Evolutionary conservation across 2,113 vertebrate genomes (phyloP).

Genomic region (Bos javanicus): DNA sequence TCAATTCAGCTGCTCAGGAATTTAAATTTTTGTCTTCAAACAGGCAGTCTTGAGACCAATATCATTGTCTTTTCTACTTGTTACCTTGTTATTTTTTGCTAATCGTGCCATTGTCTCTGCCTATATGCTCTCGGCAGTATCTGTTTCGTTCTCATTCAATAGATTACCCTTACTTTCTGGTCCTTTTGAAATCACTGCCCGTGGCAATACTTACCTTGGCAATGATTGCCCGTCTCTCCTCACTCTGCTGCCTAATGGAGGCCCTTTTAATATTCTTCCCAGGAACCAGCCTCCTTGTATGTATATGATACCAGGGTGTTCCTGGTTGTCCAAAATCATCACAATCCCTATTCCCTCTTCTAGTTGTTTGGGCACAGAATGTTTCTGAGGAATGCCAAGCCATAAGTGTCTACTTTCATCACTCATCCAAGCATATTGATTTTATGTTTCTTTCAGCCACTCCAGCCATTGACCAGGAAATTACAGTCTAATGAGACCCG

Average conservation of each 20-base stretch:
- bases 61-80: background rate
- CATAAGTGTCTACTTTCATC: background rate
- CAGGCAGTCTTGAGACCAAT: background rate
- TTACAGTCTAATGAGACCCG: background rate
- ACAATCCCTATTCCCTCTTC: background rate
- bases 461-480: background rate
- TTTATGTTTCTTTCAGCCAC: background rate
- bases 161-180: background rate
- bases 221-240: background rate
- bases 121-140: background rate
- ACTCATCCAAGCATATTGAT: background rate
- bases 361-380: background rate
- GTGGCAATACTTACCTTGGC: background rate
- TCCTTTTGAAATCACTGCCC: background rate
- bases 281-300: background rate
- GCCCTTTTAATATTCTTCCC: background rate
- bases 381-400: background rate
- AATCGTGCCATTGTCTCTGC: background rate
- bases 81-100: background rate
- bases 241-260: background rate
- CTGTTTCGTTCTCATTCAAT: background rate
- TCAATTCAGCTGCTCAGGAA: background rate
- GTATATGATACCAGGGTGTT: background rate
- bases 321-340: background rate
- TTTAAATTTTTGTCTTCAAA: background rate